phyloP scores from a whole-genome alignment of 2,797 vertebrate genomes.

The Pelodytes ibericus region DNA sequence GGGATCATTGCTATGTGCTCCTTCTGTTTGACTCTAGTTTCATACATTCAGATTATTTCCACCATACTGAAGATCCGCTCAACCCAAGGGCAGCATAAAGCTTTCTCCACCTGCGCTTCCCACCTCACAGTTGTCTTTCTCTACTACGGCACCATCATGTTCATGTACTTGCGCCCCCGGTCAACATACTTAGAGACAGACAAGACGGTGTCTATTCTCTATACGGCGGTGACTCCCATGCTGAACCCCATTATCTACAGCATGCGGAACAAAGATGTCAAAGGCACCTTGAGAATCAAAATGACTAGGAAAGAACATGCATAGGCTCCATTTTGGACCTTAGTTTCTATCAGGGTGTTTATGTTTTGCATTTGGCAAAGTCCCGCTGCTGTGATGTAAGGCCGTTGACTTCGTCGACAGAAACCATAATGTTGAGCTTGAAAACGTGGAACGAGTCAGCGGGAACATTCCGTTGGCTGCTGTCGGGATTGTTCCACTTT shows the following conservation, averaged over 20 bases:
- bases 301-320: background rate
- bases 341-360: too few species aligned
- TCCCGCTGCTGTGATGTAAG: too few species aligned
- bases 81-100: background rate
- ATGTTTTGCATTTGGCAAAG: too few species aligned
- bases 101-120: constrained; percentile 28
- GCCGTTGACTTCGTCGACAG: too few species aligned
- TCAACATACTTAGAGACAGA: constrained; percentile 19
- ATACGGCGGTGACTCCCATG: constrained; percentile 28
- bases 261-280: too few species aligned
- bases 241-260: too few species aligned
- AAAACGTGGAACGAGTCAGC: too few species aligned
- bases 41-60: constrained; percentile 15
- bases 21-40: constrained; percentile 10
- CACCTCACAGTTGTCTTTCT: constrained; percentile 23
- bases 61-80: constrained; percentile 5
- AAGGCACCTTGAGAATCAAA: background rate
- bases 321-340: too few species aligned
- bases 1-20: constrained; percentile 1
- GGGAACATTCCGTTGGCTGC: too few species aligned
- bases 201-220: constrained; percentile 23
- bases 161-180: constrained; percentile 22
- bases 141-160: constrained; percentile 33
- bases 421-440: too few species aligned
- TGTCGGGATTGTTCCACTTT: too few species aligned